phyloP scores from a whole-genome alignment of 2,113 vertebrate species.

The Boulengeromyrus knoepffleri region DNA sequence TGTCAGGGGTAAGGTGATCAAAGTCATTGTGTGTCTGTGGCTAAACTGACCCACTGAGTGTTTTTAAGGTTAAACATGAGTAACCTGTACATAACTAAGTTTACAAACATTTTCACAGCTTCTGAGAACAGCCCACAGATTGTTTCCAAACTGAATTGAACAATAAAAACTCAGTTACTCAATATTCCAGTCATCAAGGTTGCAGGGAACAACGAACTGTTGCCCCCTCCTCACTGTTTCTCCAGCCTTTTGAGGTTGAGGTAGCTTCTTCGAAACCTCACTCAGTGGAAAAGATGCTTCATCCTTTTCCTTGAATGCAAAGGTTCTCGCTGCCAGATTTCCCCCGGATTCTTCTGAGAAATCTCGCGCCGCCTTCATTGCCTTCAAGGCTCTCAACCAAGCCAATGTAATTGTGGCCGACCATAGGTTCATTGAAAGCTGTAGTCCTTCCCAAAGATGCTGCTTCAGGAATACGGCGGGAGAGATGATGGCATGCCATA shows the following conservation, averaged over 20 bases:
- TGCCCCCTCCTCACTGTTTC: slow-evolving; percentile 13
- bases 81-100: not conserved
- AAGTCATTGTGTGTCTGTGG: not conserved
- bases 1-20: not conserved
- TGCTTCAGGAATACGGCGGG: slow-evolving; percentile 24
- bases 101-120: not conserved
- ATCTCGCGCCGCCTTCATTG: not conserved
- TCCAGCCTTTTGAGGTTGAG: slow-evolving; percentile 3
- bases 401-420: not conserved
- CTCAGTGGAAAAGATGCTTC: not conserved
- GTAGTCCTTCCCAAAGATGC: slow-evolving; percentile 17
- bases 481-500: slow-evolving; percentile 9
- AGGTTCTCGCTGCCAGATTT: not conserved
- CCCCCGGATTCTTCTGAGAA: not conserved
- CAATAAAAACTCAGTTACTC: not conserved
- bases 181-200: not conserved
- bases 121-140: not conserved
- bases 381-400: not conserved
- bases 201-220: not conserved
- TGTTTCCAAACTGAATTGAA: not conserved
- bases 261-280: slow-evolving; percentile 8
- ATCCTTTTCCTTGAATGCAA: not conserved
- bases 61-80: not conserved
- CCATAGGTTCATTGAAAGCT: slow-evolving; percentile 3
- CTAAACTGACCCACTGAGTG: not conserved